Evolutionary conservation across 1,140 invertebrate genomes (phyloP).

Genomic region (Zaprionus ornatus): DNA sequence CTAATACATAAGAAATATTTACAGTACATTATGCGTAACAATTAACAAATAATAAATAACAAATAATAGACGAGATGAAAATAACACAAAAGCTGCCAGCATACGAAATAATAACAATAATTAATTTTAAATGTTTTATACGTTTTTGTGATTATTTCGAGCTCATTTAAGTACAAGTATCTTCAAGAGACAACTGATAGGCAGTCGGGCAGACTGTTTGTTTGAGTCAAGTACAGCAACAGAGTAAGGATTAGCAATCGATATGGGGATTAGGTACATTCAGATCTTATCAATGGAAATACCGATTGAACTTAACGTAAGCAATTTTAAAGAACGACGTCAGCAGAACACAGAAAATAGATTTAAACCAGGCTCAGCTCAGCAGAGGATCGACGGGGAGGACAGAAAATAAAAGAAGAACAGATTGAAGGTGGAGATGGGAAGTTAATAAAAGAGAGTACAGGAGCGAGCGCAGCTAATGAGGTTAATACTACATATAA

Average conservation of each 20-base stretch:
- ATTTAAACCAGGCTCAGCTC: conserved; percentile 49
- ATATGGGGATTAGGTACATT: conserved; percentile 54
- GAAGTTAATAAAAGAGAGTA: neutral
- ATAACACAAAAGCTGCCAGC: conserved; percentile 77
- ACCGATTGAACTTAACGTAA: conserved; percentile 56
- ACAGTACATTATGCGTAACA: conserved; percentile 11
- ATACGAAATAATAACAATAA: conserved; percentile 79
- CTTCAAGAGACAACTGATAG: conserved; percentile 21
- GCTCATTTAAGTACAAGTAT: conserved; percentile 52
- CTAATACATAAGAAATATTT: conserved; percentile 52
- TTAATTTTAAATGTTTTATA: conserved; percentile 80
- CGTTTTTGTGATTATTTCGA: conserved; percentile 63
- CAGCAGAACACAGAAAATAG: conserved; percentile 60
- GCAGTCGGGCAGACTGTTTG: conserved; percentile 21
- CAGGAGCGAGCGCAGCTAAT: conserved; percentile 10
- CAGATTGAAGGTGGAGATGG: neutral
- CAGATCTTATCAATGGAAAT: conserved; percentile 61
- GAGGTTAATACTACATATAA: conserved; percentile 45
- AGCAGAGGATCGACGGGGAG: conserved; percentile 1
- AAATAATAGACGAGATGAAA: conserved; percentile 54
- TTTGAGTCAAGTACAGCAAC: conserved; percentile 34
- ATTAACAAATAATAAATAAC: conserved; percentile 41
- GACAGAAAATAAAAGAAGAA: neutral
- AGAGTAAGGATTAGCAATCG: conserved; percentile 52
- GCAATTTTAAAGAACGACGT: conserved; percentile 64